A percentile compares a stretch with the other conserved stretches of the same genome.
These are phyloP conservation scores for Elgaria multicarinata DNA, from an alignment of 2,113 vertebrate species.

Conservation along the genomic window DNA sequence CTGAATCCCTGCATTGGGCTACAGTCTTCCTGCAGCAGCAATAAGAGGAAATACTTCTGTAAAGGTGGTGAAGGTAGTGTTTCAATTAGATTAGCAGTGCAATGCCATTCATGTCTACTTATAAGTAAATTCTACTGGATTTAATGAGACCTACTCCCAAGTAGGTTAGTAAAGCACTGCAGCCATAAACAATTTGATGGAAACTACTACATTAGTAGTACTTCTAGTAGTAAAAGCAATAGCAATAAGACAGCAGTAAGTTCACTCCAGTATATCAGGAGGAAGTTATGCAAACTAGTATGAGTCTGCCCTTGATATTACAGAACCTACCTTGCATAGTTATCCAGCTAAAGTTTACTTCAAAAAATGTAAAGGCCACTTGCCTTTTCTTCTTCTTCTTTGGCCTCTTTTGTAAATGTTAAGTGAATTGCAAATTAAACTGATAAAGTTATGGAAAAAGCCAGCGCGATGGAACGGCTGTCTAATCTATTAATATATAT, in stretches of 20 bases:
- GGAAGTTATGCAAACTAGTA: constrained; percentile 31
- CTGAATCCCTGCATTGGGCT: neutral
- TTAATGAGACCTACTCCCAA: neutral
- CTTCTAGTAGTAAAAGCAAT: no score
- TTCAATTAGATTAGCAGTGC: neutral
- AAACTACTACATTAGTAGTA: constrained; percentile 18
- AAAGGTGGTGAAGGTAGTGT: constrained; percentile 33
- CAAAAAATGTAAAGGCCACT: constrained; percentile 21
- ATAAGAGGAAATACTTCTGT: neutral
- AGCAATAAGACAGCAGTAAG: neutral
- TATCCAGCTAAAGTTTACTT: constrained; percentile 12
- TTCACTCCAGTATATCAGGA: constrained; percentile 9
- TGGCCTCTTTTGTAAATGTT: constrained; percentile 24
- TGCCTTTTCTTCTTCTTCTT: neutral
- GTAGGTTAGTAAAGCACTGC: neutral
- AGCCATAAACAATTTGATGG: neutral
- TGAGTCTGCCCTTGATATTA: constrained; percentile 32
- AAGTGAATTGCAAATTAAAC: constrained; percentile 47
- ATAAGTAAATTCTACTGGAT: neutral
- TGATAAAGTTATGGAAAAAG: constrained; percentile 39
- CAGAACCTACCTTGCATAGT: constrained; percentile 31
- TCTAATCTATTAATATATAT: constrained; percentile 37
- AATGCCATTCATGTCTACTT: neutral
- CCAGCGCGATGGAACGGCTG: neutral
- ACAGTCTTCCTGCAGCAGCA: constrained; percentile 39